Conservation (phyloP, 1,140 invertebrate genomes). For the Acromyrmex echinatior region DNA sequence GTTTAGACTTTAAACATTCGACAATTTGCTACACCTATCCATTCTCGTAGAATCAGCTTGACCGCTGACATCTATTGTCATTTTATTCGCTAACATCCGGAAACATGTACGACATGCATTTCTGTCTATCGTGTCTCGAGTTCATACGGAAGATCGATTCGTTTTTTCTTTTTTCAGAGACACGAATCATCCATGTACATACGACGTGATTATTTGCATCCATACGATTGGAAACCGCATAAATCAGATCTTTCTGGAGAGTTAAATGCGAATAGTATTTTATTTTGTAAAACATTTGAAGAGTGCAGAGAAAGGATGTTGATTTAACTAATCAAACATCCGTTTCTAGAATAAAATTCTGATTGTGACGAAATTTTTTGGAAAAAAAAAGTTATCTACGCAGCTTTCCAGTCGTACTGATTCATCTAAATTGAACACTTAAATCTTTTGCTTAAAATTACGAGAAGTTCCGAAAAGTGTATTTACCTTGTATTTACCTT, state of each 20-base stretch:
- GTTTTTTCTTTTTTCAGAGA: not conserved
- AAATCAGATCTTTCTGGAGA: constrained; percentile 21
- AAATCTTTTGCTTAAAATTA: constrained; percentile 29
- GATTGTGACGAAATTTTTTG: not conserved
- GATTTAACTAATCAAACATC: not conserved
- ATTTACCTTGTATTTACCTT: not conserved
- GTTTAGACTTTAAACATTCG: constrained; percentile 55
- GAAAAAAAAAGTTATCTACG: not conserved
- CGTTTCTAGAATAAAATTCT: constrained; percentile 20
- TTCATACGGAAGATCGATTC: not conserved
- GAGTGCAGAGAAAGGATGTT: not conserved
- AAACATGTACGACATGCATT: constrained; percentile 69
- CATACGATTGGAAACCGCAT: constrained; percentile 15
- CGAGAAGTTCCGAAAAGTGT: constrained; percentile 22
- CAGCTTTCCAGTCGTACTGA: constrained; percentile 14
- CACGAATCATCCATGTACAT: constrained; percentile 14
- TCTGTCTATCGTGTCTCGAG: constrained; percentile 63
- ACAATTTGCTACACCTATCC: constrained; percentile 41
- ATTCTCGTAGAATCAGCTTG: constrained; percentile 41
- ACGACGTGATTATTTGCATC: constrained; percentile 33
- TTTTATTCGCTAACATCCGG: constrained; percentile 62
- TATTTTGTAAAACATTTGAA: constrained; percentile 9
- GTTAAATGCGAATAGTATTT: not conserved
- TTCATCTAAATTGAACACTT: constrained; percentile 53
- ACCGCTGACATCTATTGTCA: constrained; percentile 68